A percentile compares a stretch with the other conserved stretches of the same genome.
Evolutionary conservation across 2,797 vertebrate genomes (phyloP).

Genomic region (Cynopterus sphinx): DNA sequence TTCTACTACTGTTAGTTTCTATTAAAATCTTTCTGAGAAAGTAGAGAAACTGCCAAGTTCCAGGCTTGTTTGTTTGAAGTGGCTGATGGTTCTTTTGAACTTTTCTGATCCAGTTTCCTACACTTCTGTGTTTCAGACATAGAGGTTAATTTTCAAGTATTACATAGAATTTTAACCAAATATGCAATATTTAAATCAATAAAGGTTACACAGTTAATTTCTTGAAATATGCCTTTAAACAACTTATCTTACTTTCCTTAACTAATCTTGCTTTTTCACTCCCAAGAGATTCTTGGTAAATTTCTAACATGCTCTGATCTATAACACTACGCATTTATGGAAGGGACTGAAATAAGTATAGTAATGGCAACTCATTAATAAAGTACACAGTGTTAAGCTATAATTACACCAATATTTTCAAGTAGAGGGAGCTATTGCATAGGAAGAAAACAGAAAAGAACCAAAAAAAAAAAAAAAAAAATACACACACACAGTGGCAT

Average conservation of each 20-base stretch:
- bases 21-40: background rate
- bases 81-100: background rate
- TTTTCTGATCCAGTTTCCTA: background rate
- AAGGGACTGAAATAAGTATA: background rate
- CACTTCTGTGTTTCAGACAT: background rate
- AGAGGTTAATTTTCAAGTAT: background rate
- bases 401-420: conserved; percentile 81
- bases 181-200: background rate
- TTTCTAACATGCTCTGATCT: background rate
- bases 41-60: background rate
- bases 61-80: background rate
- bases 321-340: background rate
- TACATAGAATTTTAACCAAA: conserved; percentile 15
- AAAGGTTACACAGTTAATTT: background rate
- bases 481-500: background rate
- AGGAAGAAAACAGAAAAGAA: conserved; percentile 78
- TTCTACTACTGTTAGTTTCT: background rate
- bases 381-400: conserved; percentile 15
- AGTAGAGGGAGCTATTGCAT: conserved; percentile 87
- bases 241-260: background rate
- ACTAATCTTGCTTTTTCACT: background rate
- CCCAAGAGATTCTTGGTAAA: background rate
- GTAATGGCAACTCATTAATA: background rate
- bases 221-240: background rate
- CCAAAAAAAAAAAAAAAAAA: background rate